Evolutionary conservation across 2,797 vertebrate genomes (phyloP), one percentile per base, ranked within the genome.

Genomic region (Sparus aurata): DNA sequence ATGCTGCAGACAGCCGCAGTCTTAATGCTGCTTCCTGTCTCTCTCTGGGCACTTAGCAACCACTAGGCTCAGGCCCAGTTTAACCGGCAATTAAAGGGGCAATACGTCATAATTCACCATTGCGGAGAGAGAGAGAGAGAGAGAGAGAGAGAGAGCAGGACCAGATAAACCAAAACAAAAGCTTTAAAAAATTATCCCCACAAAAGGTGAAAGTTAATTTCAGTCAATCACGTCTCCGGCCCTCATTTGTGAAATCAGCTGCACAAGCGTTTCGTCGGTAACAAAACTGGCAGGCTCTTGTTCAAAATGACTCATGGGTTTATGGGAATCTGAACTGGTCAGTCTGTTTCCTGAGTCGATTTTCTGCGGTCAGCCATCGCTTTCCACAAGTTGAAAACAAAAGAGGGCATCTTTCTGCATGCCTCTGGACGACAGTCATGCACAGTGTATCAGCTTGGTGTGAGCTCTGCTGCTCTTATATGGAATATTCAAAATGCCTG

Each of bases 11-110:
- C 89, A 89, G 87, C 85, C 82, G 45, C 89, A 85, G 82, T 84
- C 89, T 66, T 83, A 75, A 79, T 90, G 87, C 83, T 83, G 79
- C 85, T 92, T 92, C 89, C 92, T 92, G 89, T 92, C 91, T 93
- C 83, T 89, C 86, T 75, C 83, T 71, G 80, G 84, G 85, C 91
- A 92, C 93, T 91, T 91, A 93, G 91, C 89, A 92, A 93, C 92
- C 83, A 2, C 86, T 66, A 73, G 72, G 75, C 82, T 75, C 73
- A 70, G 80, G 60, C 73, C 25, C 22, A 75, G 73, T 82, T 87
- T 76, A 90, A 87, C 80, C 61, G 27, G 87, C 85, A 87, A 91
- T 93, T 91, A 91, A 83, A 69, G 79, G 67, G 75, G 73, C 55
- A 27, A 79, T 89, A 80, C 18, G 57, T 89, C 88, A 89, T 73